Evolutionary conservation across 1,140 invertebrate species (phyloP).

Genomic region (Lepidostoma basale): DNA sequence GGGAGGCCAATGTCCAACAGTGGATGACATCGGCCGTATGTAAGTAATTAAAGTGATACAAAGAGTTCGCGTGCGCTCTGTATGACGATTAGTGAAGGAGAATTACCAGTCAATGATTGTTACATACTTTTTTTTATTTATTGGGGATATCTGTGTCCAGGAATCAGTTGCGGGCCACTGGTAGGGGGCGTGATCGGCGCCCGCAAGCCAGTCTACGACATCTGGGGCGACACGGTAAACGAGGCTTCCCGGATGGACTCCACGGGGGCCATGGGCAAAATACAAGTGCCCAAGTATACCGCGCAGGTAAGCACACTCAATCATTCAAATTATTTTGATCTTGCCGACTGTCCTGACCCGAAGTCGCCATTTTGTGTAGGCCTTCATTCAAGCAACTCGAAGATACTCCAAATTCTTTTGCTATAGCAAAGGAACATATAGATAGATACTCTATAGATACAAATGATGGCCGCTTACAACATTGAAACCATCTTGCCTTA

Average conservation of each 20-base stretch:
- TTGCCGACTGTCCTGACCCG: conserved; percentile 49
- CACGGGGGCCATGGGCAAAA: conserved; percentile 83
- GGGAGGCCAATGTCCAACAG: too few relatives aligned
- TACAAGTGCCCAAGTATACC: conserved; percentile 86
- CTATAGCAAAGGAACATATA: too few relatives aligned
- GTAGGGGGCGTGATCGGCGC: conserved; percentile 98
- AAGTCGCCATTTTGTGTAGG: conserved; percentile 27
- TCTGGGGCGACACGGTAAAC: conserved; percentile 97
- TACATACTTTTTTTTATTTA: too few relatives aligned
- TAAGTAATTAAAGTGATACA: background rate
- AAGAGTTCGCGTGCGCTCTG: background rate
- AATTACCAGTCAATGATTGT: too few relatives aligned
- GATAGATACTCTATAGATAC: too few relatives aligned
- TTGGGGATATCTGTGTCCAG: conserved; percentile 60
- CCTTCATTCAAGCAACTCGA: too few relatives aligned
- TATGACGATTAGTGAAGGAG: too few relatives aligned
- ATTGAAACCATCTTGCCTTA: too few relatives aligned
- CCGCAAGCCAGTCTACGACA: conserved; percentile 96
- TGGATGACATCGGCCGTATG: too few relatives aligned
- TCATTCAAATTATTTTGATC: conserved; percentile 47
- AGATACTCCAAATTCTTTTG: too few relatives aligned
- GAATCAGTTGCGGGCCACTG: conserved; percentile 89
- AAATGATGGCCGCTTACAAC: too few relatives aligned
- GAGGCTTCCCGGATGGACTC: conserved; percentile 94
- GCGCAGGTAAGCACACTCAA: conserved; percentile 66